A percentile compares a stretch with the other conserved stretches of the same genome.
phyloP scores from a whole-genome alignment of 2,113 vertebrate genomes.

The Neodontobutis hainanensis region DNA sequence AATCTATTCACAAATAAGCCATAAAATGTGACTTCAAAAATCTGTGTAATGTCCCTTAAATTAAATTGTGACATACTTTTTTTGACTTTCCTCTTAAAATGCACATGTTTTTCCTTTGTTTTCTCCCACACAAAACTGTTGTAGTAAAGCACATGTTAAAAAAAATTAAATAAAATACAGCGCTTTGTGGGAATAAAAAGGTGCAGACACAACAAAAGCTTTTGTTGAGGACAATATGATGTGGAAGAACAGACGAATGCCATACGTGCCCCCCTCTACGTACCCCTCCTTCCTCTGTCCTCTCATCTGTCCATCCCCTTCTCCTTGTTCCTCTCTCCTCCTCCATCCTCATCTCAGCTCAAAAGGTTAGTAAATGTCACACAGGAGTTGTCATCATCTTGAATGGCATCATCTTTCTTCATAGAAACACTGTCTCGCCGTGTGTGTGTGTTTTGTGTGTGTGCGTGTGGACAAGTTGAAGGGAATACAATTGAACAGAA shows the following conservation, averaged over 20 bases:
- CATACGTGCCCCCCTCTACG: constrained; percentile 37
- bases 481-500: constrained; percentile 57
- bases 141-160: not conserved
- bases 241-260: constrained; percentile 65
- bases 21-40: too few species aligned
- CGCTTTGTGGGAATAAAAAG: constrained; percentile 10
- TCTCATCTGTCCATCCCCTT: constrained; percentile 67
- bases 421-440: constrained; percentile 60
- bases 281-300: constrained; percentile 18
- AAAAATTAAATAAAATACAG: constrained; percentile 6
- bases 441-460: constrained; percentile 26
- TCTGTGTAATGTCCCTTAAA: too few species aligned
- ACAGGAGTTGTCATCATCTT: constrained; percentile 83
- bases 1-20: too few species aligned
- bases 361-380: constrained; percentile 88
- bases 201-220: constrained; percentile 61
- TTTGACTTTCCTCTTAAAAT: too few species aligned
- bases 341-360: constrained; percentile 69
- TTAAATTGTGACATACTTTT: too few species aligned
- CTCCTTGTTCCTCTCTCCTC: constrained; percentile 53
- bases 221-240: constrained; percentile 45
- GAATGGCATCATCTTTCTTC: constrained; percentile 77
- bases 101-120: too few species aligned
- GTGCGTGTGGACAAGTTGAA: constrained; percentile 41
- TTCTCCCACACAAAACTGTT: not conserved